Evolutionary conservation across 2,113 vertebrate genomes (phyloP), one percentile per base, ranked within the genome.

Genomic region (Microtus oregoni): DNA sequence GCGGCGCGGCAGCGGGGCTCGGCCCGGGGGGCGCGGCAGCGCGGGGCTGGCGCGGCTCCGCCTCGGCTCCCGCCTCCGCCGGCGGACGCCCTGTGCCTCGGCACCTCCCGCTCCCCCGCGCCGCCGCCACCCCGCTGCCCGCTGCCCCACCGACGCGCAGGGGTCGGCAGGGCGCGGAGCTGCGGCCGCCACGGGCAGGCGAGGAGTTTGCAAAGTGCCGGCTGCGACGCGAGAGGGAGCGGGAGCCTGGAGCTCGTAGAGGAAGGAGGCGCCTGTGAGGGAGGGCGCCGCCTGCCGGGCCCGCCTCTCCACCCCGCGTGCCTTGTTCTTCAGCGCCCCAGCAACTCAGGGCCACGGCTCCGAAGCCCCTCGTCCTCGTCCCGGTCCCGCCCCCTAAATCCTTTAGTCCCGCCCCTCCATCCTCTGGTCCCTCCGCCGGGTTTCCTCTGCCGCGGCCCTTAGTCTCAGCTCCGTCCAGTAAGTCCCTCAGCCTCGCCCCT

Each of bases 181-280:
- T 73, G 89, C 86, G 94, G 93, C 87, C 94, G 82, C 88, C 92
- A 47, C 76, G 70, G 92, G 94, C 93, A 15, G 76, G 70, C 35
- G 86, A 76, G 86, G 97, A 98, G 96, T 98, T 98, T 96, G 96
- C 86, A 94, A 98, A 98, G 98, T 97, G 98, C 77, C 28, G 72
- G 96, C 93, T 47, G 82, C 82, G 61, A 52, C 86, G 95, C 89
- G 89, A 90, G 70, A 41, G 63, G 95, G 41, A 65, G 89, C 77
- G 75, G 88, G 90, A 82, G 89, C 75, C 58, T 1, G 32, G 55
- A 55, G 65, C 90, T 26, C 58, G 79, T 63, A 75, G 22, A 76
- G 30, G 63, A 55, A 82, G 79, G 75, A 41, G 82, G 38, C 2
- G 88, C 73, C 73, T 50, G 41, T 0, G 58, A 77, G 55, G 67